A percentile compares a stretch with the other conserved stretches of the same genome.
Conservation (phyloP, 1,140 invertebrate genomes). For the Frieseomelitta varia region DNA sequence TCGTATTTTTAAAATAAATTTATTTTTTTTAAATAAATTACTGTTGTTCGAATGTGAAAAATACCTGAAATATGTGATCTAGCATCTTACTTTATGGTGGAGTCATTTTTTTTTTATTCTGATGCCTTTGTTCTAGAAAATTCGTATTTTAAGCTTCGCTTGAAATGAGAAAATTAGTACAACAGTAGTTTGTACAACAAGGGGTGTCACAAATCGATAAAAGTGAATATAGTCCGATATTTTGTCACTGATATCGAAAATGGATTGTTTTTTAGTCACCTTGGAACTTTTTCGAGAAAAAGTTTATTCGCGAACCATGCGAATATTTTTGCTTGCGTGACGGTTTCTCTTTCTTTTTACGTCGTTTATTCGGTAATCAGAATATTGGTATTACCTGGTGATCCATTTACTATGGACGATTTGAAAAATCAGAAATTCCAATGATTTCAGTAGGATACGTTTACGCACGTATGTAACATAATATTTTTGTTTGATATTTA, state of each 20-base stretch:
- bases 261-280: neutral
- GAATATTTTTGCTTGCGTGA: conserved; percentile 42
- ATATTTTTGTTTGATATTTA: no score
- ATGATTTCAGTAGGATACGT: neutral
- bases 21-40: no score
- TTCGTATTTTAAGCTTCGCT: no score
- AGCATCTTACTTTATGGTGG: no score
- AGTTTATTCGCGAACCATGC: conserved; percentile 43
- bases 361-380: neutral
- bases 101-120: no score
- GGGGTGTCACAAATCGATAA: neutral
- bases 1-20: no score
- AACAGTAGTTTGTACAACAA: neutral
- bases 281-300: neutral
- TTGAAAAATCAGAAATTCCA: neutral
- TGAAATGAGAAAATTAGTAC: neutral
- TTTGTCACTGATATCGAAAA: neutral
- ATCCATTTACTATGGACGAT: neutral
- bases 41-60: no score
- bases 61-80: no score
- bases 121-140: no score
- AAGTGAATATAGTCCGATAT: neutral
- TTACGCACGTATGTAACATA: no score
- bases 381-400: neutral
- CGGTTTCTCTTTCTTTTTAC: no score